Percentiles rank a stretch among this genome's conserved stretches.
These are phyloP conservation scores for Cantharis flavilabris DNA, from an alignment of 2,888 invertebrate genomes.

Conservation along the genomic window DNA sequence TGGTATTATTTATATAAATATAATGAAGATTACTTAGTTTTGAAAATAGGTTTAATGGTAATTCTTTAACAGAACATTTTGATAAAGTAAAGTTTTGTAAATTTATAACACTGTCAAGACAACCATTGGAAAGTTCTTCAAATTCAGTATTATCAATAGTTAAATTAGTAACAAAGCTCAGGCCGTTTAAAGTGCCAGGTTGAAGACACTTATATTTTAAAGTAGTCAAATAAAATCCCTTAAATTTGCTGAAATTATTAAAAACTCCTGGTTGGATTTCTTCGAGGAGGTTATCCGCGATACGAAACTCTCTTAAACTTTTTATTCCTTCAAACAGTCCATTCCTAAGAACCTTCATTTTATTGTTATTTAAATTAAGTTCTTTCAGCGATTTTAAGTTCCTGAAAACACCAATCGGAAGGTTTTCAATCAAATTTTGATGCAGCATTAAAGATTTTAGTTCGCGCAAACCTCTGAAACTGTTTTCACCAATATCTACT, in stretches of 20 bases:
- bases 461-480: neutral
- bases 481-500: neutral
- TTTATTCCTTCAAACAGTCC: neutral
- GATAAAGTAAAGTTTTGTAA: neutral
- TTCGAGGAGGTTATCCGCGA: constrained; percentile 1
- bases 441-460: neutral
- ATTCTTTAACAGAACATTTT: neutral
- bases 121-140: neutral
- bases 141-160: constrained; percentile 6
- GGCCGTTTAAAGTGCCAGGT: neutral
- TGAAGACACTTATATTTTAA: neutral
- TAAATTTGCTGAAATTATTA: neutral
- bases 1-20: neutral
- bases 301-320: neutral
- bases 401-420: neutral
- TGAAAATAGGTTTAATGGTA: neutral
- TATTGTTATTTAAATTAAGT: neutral
- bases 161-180: neutral
- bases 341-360: neutral
- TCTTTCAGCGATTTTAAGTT: neutral
- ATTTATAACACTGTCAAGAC: neutral
- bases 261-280: neutral
- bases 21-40: neutral
- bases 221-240: neutral
- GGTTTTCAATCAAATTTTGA: neutral